Evolutionary conservation across 1,140 invertebrate genomes (phyloP), one percentile per base, ranked within the genome.

Genomic region (Aethina tumida): DNA sequence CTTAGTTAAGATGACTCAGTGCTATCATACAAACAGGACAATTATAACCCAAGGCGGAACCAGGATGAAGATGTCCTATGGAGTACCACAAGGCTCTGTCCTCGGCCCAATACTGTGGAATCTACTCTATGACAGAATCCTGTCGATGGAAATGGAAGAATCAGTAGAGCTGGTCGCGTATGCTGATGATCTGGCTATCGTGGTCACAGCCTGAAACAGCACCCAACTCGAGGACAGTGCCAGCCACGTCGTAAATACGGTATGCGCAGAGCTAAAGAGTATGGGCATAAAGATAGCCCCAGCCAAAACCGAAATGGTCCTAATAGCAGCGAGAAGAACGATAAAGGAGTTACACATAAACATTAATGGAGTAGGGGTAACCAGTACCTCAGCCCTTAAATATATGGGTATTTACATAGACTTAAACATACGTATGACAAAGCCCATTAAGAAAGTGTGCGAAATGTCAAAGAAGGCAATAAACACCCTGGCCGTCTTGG

Each of bases 11-110:
- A 24, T 45, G 5, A 27, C 41, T 2, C n/a, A 37, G 15, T 12
- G 7, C 13, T 48, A 48, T 25, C 30, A 45, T 6, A 20, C 4
- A 5, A 34, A 42, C 17, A 22, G 39, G 29, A 25, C 9, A 10
- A 16, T 47, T 2, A 16, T 39, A 17, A 27, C 34, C 4, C 18
- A 4, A 14, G 7, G 35, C 3, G 22, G 20, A 13, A 32, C 17
- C 21, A 12, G 20, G 18, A 12, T 24, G 10, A 15, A 26, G 9
- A 33, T 49, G 30, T 46, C 43, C 8, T 47, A 37, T 14, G 57
- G 57, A 6, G 50, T 59, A 0, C 51, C 60, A 2, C 58, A 63
- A 35, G 59, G 56, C 3, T 60, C 52, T n/a, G 42, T 60, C 6
- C 29, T 61, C 2, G 56, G 56, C 2, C 55, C 61, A 0, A 47